Evolutionary conservation across 2,888 invertebrate genomes (phyloP), one percentile per base, ranked within the genome.

Genomic region (Lithophane semibrunnea): DNA sequence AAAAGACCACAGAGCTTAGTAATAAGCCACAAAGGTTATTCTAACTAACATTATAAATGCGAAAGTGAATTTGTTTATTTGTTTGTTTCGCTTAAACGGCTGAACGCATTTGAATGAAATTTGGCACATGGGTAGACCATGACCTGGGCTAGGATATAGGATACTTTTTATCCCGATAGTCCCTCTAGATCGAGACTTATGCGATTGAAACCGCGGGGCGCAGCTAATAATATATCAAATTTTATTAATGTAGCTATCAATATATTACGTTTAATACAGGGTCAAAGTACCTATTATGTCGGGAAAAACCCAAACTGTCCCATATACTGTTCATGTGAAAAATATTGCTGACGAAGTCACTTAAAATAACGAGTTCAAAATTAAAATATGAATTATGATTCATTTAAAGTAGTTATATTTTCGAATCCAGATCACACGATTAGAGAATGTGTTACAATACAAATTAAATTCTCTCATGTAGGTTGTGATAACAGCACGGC

Each of bases 401-500:
- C 42, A 66, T 66, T 24, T 65, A 66, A 9, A 42, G 37, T 60
- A 61, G 47, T 74, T 49, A 29, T 47, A 65, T 76, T 67, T 78
- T 67, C 67, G 56, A 77, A 88, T 75, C 82, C 70, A 83, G 83
- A 84, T 85, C 84, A 86, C 80, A 77, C 78, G 80, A 88, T 89
- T 88, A 88, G 76, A 86, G 77, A 84, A 86, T 86, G 77, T 82
- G 79, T 76, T 80, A 83, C 70, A 75, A 82, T 80, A 80, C 77
- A 73, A 79, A 84, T 82, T 86, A 73, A 82, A 81, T 67, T 79
- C 68, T 77, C 44, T 42, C 73, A 87, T 87, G 83, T 90, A 88
- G 88, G 89, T 88, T 88, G 78, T 80, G 89, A 90, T 90, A 90
- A 88, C 88, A 77, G 63, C 73, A 60, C 76, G 77, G 77, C 79